phyloP scores from a whole-genome alignment of 2,888 invertebrate species.

The Kryphioiulus occultus region DNA sequence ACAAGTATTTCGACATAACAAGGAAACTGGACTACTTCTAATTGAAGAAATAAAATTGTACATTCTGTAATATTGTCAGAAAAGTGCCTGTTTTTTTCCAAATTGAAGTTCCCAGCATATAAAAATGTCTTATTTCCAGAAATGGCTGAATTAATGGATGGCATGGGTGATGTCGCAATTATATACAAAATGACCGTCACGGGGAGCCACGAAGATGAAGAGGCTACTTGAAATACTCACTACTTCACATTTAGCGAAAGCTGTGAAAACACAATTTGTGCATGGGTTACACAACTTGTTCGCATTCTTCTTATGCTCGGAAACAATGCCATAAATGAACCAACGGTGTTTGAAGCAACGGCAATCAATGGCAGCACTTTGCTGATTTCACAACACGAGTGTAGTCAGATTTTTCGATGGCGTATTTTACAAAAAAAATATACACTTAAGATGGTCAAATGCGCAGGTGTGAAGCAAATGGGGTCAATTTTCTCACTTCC shows the following conservation, averaged over 20 bases:
- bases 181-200: background rate
- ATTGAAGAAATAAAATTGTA: conserved; percentile 6
- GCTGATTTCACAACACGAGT: background rate
- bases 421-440: background rate
- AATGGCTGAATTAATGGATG: background rate
- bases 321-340: background rate
- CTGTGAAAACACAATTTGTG: background rate
- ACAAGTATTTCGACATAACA: background rate
- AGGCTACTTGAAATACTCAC: conserved; percentile 12
- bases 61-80: background rate
- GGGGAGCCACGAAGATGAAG: background rate
- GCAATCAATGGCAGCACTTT: background rate
- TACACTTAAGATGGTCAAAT: background rate
- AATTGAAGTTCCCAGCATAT: conserved; percentile 23
- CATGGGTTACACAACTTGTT: background rate
- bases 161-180: background rate
- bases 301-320: background rate
- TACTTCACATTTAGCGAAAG: conserved; percentile 23
- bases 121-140: background rate
- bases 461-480: background rate
- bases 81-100: background rate
- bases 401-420: background rate
- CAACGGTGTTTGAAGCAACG: background rate
- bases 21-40: background rate
- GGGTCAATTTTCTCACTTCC: background rate